Base-by-base conservation (phyloP, 2,888 invertebrate genomes). In the Exocentrus adspersus region DNA sequence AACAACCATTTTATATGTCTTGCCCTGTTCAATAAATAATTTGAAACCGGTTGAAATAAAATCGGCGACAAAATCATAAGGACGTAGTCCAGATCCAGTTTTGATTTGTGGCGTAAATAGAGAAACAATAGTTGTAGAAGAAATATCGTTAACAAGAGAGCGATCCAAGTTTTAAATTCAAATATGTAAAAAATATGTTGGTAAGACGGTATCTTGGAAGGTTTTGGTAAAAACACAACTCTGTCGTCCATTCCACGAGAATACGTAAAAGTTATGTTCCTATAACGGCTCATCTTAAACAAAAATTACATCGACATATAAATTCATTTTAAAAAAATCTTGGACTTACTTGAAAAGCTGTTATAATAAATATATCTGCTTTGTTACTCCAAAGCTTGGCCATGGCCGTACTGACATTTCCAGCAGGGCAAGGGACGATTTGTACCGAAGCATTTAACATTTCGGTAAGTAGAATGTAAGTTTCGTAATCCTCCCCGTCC, bases 1-100 rank as follows among this genome's bases (percentile, higher is more conserved):
- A 60, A n/a, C 37, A 60, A 24, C 60, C 60, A 53, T 45, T 60
- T 60, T 7, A n/a, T n/a, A n/a, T 53, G 17, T 14, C 43, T 60
- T 12, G 53, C 41, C 17, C 32, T 52, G 1, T 45, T 30, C 21
- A 24, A 21, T 16, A 46, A n/a, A 4, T 28, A 32, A 20, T 2
- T 20, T 37, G 43, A n/a, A 20, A 52, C 24, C 14, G 37, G 20
- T 7, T 52, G 17, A 19, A 54, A 54, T n/a, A 60, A 16, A 12
- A 60, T 14, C 9, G 28, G 20, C 6, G 54, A 21, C 60, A 53
- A 60, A 4, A 60, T 3, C 14, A 20, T 2, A 2, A 60, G 24
- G 16, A 21, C 21, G 17, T 45, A 60, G 9, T 60, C 21, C 21
- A 21, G 46, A 9, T 37, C 7, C 48, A 24, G 17, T 24, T 46